Base-by-base conservation (phyloP, 2,113 vertebrate species). In the Neopipo cinnamomea region DNA sequence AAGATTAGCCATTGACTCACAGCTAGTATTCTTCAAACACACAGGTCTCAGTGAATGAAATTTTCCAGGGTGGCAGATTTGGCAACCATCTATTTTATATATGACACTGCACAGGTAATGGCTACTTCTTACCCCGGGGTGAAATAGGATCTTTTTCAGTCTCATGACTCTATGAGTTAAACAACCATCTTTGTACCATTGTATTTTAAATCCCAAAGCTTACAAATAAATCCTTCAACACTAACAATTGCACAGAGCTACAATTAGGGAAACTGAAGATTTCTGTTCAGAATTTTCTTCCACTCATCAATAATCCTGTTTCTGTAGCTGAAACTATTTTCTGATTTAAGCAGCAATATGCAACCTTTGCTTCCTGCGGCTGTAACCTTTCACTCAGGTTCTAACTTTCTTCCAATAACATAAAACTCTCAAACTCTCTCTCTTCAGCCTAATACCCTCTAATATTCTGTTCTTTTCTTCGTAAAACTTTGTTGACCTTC, bases 401-500 rank as follows among this genome's bases (percentile, higher is more conserved):
- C 90, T 80, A 93, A 89, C 78, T 92, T 92, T 95, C 81, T 79
- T 95, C 80, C 59, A 92, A 58, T 83, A 97, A 95, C 47, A 90
- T 59, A 92, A 95, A 92, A 78, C 35, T 93, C 56, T 65, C 49
- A 66, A 91, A 78, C 35, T 28, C 44, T 28, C 44, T 65, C 88
- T 78, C 68, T 96, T 93, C 83, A 93, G 95, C 66, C 61, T 80
- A 96, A 90, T 96, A 87, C 65, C n/a, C 12, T 92, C 74, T 93
- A 91, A 96, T 91, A 97, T 87, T 95, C 76, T 90, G 84, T 92
- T 95, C 85, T 96, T 97, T 97, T 95, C 93, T 97, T 93, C 92
- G 77, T 96, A 95, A 97, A 93, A 96, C 94, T 97, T 94, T 92
- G 94, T 94, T 97, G 96, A 93, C 95, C 93, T 95, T 96, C 94